Conservation (phyloP, 2,797 vertebrate species). For the Leptodactylus fallax region DNA sequence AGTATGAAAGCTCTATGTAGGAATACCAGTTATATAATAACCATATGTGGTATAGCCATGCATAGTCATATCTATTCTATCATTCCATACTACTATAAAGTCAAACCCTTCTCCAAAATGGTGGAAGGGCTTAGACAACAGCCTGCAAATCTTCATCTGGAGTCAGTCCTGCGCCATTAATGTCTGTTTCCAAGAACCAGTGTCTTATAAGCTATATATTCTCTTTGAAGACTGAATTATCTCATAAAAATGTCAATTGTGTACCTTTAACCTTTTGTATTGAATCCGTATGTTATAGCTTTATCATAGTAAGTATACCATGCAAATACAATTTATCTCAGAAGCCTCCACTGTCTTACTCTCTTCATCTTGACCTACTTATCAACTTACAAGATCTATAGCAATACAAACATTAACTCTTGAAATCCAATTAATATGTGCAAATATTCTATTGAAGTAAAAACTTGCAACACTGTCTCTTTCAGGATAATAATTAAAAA, state of each 20-base stretch:
- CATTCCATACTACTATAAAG: conserved; percentile 17
- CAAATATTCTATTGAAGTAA: not conserved
- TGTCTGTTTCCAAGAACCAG: conserved; percentile 47
- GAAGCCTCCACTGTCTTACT: conserved; percentile 10
- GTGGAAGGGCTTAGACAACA: conserved; percentile 34
- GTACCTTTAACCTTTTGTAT: conserved; percentile 47
- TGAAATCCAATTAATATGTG: not conserved
- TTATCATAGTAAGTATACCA: conserved; percentile 29
- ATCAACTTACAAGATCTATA: conserved; percentile 6
- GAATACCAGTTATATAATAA: conserved; percentile 32
- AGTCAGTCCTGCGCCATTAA: conserved; percentile 26
- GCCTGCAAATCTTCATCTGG: conserved; percentile 52
- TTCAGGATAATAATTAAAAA: conserved; percentile 3
- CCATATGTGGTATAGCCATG: conserved; percentile 27
- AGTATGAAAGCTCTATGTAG: not conserved
- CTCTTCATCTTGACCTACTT: not conserved
- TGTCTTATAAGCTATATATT: conserved; percentile 44
- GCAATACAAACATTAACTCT: not conserved
- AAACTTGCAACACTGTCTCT: not conserved
- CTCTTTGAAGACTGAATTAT: conserved; percentile 54
- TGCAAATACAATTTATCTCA: conserved; percentile 30
- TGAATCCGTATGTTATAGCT: conserved; percentile 49
- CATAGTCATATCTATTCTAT: not conserved
- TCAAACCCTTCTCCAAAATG: conserved; percentile 34
- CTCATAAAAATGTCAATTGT: conserved; percentile 58